Conservation (phyloP, 2,888 invertebrate genomes). For the Erebia epiphron region DNA sequence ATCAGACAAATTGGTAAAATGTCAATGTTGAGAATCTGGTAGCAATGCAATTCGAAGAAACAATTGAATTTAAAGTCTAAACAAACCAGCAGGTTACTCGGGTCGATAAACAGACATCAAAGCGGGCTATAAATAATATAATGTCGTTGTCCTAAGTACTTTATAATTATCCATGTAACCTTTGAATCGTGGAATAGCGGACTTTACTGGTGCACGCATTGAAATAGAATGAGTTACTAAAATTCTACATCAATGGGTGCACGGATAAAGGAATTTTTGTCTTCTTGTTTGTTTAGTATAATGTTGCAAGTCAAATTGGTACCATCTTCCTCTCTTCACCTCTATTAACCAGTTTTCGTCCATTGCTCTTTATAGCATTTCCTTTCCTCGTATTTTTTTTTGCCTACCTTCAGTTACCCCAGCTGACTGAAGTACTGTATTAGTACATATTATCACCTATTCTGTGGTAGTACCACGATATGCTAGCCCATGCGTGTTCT, state of each 20-base stretch:
- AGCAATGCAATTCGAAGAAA: slow-evolving; percentile 30
- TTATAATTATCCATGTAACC: slow-evolving; percentile 35
- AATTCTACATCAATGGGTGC: no score
- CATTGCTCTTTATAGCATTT: no score
- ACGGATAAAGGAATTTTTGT: background rate
- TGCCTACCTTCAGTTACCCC: no score
- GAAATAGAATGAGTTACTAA: no score
- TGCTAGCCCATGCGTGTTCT: no score
- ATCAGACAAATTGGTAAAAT: no score
- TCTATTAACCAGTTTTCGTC: no score
- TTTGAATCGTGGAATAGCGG: slow-evolving; percentile 23
- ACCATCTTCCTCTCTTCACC: no score
- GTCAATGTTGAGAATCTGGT: slow-evolving; percentile 3
- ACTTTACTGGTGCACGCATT: slow-evolving; percentile 1
- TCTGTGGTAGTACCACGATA: no score
- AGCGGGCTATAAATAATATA: slow-evolving; percentile 40
- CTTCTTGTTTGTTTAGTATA: background rate
- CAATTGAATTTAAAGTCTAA: slow-evolving; percentile 31
- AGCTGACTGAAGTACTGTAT: no score
- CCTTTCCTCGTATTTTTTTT: no score
- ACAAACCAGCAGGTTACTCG: slow-evolving; percentile 33
- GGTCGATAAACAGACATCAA: slow-evolving; percentile 41
- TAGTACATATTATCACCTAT: no score
- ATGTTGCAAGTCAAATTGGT: background rate
- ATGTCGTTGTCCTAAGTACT: slow-evolving; percentile 40